Base-by-base conservation (phyloP, 2,888 invertebrate genomes). In the Linnaemya vulpina region DNA sequence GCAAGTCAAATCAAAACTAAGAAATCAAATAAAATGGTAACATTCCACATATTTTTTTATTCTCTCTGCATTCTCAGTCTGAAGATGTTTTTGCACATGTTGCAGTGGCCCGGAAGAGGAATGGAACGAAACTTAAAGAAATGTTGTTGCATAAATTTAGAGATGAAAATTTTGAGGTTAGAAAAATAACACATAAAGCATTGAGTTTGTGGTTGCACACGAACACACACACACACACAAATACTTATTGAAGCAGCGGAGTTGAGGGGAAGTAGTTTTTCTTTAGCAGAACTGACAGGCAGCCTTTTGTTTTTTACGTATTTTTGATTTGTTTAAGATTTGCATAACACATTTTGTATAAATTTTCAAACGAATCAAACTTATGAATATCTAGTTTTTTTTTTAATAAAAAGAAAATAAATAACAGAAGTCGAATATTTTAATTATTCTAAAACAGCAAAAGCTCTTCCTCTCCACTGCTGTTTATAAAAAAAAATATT, bases 201-300 rank as follows among this genome's bases (percentile, higher is more conserved):
- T 3, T 30, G 30, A 30, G 30, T 30, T 30, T 30, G 30, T 30
- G 30, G 30, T 30, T 30, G 30, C 30, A 30, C 30, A 30, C 5
- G 30, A 2, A 30, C 30, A 30, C n/a, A n/a, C n/a, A n/a, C n/a
- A n/a, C n/a, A n/a, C n/a, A n/a, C n/a, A n/a, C n/a, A n/a, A n/a
- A n/a, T n/a, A n/a, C n/a, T n/a, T n/a, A n/a, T n/a, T n/a, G n/a
- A n/a, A n/a, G n/a, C n/a, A n/a, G n/a, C 3, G 30, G 30, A 30
- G 30, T 30, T 30, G 43, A 75, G 8, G 40, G 13, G 22, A 74
- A 60, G 38, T 15, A 70, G 20, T 68, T 68, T 63, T 77, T 80
- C n/a, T n/a, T 76, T 62, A 78, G 60, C 35, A 60, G 60, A 78
- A 78, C 51, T 84, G 70, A 74, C 74, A 75, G 38, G 43, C 73